phyloP scores from a whole-genome alignment of 2,797 vertebrate species.

The Gymnoscopelus microlampas region DNA sequence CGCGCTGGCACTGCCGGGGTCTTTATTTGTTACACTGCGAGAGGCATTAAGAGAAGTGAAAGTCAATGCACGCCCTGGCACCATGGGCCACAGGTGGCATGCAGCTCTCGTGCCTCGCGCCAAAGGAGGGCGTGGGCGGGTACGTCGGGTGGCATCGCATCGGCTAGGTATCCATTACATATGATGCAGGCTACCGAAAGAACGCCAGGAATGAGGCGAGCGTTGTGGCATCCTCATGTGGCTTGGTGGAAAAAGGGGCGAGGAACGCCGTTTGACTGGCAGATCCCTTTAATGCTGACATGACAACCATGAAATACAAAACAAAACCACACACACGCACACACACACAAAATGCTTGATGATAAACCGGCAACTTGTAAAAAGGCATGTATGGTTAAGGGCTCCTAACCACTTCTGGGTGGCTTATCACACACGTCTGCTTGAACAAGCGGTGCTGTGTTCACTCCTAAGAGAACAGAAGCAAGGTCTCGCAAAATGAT shows the following conservation, averaged over 20 bases:
- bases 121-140: slow-evolving; percentile 41
- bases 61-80: slow-evolving; percentile 59
- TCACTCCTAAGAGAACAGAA: not conserved
- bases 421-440: slow-evolving; percentile 1
- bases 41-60: slow-evolving; percentile 42
- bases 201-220: slow-evolving; percentile 47
- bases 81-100: slow-evolving; percentile 68
- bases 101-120: slow-evolving; percentile 35
- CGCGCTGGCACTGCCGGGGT: slow-evolving; percentile 31
- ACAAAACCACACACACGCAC: slow-evolving; percentile 31
- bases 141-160: not conserved
- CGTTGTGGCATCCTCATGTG: slow-evolving; percentile 26
- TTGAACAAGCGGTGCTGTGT: not conserved
- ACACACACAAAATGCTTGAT: slow-evolving; percentile 66
- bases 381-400: slow-evolving; percentile 22
- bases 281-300: slow-evolving; percentile 6
- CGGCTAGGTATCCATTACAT: slow-evolving; percentile 16
- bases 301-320: not conserved
- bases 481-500: not conserved
- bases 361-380: no score
- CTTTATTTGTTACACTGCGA: slow-evolving; percentile 47
- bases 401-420: slow-evolving; percentile 26
- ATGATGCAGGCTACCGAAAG: slow-evolving; percentile 20
- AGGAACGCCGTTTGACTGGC: not conserved
- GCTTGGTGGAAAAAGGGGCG: slow-evolving; percentile 25